Evolutionary conservation across 2,888 invertebrate genomes (phyloP), one percentile per base, ranked within the genome.

Genomic region (Volucella zonaria): DNA sequence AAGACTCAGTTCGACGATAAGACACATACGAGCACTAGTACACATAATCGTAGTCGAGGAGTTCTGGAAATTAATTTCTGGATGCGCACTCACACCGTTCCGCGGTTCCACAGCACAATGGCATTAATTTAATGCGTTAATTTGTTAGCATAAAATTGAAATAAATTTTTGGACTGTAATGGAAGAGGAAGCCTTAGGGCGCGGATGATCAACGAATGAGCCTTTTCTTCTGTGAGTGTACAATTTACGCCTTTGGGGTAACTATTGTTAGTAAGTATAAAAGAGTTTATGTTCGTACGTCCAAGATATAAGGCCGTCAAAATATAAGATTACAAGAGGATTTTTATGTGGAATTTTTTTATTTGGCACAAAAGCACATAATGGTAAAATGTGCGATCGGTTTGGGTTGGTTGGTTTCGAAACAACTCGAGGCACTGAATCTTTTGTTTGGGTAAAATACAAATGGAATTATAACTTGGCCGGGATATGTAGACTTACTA

Each of bases 121-220:
- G 76, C 85, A 81, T 73, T 81, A 81, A 85, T 76, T 85, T 85
- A 85, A 85, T 77, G 85, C 85, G 85, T 85, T 85, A 81, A 85
- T 85, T 85, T 85, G 85, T 87, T 75, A 87, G 89, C 90, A 89
- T 89, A 89, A 89, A 90, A 90, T 89, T 88, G 87, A 89, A 89
- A 89, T 89, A 89, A 90, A 90, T 89, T 90, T 87, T 87, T 88
- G 88, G 43, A 49, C 40, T 62, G 43, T 42, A 49, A 47, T 38
- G 62, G 40, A 23, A 42, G 38, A 70, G 23, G 42, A 58, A 70
- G 56, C 47, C 18, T 43, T 12, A 12, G 49, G 47, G 61, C 31
- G 31, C 31, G 31, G 31, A 58, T 61, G 51, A 67, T 74, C 67
- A 54, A 14, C 51, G 52, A 68, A 47, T 68, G 54, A 74, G 62